These are phyloP conservation scores for Eidolon helvum DNA, from an alignment of 2,113 vertebrate genomes.

Conservation along the genomic window DNA sequence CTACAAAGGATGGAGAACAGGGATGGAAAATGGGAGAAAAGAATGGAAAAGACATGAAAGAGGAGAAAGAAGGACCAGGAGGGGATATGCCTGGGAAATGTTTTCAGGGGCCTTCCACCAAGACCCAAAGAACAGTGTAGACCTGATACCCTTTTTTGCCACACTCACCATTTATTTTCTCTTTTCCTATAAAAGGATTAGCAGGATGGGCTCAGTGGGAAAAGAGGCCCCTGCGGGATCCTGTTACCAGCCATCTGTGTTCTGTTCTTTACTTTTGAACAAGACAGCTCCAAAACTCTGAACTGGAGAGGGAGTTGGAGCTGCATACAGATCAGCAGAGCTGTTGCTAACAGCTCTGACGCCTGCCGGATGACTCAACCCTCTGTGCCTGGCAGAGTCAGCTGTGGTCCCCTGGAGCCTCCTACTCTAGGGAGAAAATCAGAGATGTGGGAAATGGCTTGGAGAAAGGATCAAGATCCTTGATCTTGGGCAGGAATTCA, in stretches of 20 bases:
- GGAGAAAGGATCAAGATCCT: background rate
- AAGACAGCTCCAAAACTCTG: slow-evolving; percentile 78
- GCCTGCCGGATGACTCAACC: slow-evolving; percentile 86
- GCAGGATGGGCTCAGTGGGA: slow-evolving; percentile 76
- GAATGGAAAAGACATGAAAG: background rate
- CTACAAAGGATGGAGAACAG: background rate
- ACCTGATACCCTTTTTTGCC: slow-evolving; percentile 62
- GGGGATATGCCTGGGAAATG: background rate
- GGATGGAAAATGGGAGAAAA: background rate
- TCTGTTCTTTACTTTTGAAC: slow-evolving; percentile 77
- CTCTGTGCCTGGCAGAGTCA: slow-evolving; percentile 82
- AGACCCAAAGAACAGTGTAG: slow-evolving; percentile 70
- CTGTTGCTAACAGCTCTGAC: slow-evolving; percentile 82
- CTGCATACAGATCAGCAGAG: slow-evolving; percentile 84
- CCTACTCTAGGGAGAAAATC: slow-evolving; percentile 63
- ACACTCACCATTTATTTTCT: slow-evolving; percentile 73
- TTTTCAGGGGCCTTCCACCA: slow-evolving; percentile 63
- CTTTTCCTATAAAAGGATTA: slow-evolving; percentile 74
- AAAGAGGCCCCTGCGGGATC: slow-evolving; percentile 76
- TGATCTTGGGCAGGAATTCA: slow-evolving; percentile 14
- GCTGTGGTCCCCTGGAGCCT: slow-evolving; percentile 83
- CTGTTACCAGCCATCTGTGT: slow-evolving; percentile 75
- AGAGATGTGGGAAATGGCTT: slow-evolving; percentile 26
- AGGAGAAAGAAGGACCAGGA: background rate
- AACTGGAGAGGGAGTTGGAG: slow-evolving; percentile 77